Base-by-base conservation (phyloP, 2,113 vertebrate species). In the Gymnocephalus cernua region DNA sequence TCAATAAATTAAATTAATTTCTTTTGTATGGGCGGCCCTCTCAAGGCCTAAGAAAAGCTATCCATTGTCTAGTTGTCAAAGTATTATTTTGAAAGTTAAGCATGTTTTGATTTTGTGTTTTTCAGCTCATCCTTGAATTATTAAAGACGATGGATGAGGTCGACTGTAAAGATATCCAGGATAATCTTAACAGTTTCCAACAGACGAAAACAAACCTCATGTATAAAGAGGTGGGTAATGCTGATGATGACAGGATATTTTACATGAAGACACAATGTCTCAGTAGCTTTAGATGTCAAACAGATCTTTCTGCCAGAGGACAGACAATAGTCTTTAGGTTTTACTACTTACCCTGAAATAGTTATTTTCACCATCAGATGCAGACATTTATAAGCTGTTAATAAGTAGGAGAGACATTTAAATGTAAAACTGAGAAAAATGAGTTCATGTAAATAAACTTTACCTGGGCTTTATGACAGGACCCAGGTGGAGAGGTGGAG, bases 51-150 rank as follows among this genome's bases (percentile, higher is more conserved):
- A 41, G 10, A 11, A 41, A 41, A 58, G 32, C 16, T 27, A 29
- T 16, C 15, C 14, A 58, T 18, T 58, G 23, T 65, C 15, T 18
- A 15, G 21, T 18, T 10, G n/a, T 27, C 62, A 47, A 63, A 44
- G 21, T 64, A 11, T 50, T 32, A 48, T 19, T 66, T 29, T 29
- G 25, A 50, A 48, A 66, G 45, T 32, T 13, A 50, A 50, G 16
- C 18, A 21, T 21, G 4, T 27, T 50, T 13, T 67, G 6, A 51
- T 12, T 66, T 50, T 59, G 16, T 57, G 11, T 75, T 56, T 64
- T 66, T 32, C 61, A 76, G 74, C 12, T 65, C 38, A 45, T 66
- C 38, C 62, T 76, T 76, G 61, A 76, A 53, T 5, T 53, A 6
- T 3, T 83, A 23, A 77, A 35, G 59, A 77, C 12, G 32, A 53